phyloP scores from a whole-genome alignment of 92 coral and sea anemone genomes.

The Epizoanthus stellaris region DNA sequence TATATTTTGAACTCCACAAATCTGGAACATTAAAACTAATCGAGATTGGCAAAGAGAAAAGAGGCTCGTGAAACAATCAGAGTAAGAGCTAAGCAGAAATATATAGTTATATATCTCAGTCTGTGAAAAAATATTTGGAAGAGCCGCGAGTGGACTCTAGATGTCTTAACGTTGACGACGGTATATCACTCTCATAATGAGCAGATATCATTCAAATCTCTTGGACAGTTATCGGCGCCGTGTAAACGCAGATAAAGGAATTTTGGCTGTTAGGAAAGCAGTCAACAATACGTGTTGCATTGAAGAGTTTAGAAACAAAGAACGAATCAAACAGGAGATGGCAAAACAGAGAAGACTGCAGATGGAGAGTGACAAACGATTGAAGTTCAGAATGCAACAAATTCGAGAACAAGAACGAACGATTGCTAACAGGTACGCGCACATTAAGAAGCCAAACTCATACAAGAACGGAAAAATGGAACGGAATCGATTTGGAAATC shows the following conservation, averaged over 20 bases:
- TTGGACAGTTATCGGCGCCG: conserved; percentile 20
- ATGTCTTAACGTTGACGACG: no score
- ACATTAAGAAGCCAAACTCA: background rate
- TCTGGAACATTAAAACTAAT: no score
- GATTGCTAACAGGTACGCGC: conserved; percentile 19
- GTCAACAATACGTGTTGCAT: conserved; percentile 1
- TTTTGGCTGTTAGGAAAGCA: conserved; percentile 3
- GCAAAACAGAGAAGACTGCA: conserved; percentile 34
- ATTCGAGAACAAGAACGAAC: conserved; percentile 41
- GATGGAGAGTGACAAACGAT: conserved; percentile 34
- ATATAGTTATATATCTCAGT: no score
- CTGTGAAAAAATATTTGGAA: no score
- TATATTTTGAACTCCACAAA: no score
- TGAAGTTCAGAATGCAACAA: conserved; percentile 31
- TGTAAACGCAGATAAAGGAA: conserved; percentile 24
- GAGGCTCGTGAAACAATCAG: no score
- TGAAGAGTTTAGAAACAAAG: conserved; percentile 32
- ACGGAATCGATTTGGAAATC: background rate
- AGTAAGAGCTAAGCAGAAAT: no score
- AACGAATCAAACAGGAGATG: conserved; percentile 33
- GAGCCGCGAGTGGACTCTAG: background rate
- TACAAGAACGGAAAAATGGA: conserved; percentile 7
- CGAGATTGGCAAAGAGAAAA: no score
- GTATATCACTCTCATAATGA: background rate
- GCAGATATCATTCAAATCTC: conserved; percentile 3